phyloP scores from a whole-genome alignment of 2,888 invertebrate species.

The Rotaria magnacalcarata region DNA sequence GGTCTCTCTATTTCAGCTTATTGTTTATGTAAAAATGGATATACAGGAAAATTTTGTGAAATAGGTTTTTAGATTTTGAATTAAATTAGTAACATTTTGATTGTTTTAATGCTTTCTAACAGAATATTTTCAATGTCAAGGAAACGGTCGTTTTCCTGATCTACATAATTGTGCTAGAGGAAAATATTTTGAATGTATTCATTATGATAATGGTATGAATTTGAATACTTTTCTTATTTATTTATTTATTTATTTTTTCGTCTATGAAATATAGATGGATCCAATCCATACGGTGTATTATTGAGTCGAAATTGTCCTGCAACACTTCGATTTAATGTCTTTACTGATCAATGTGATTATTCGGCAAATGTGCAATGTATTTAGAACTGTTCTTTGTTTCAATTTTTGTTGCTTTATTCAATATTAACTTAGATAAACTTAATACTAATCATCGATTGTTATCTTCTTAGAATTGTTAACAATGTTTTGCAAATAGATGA shows the following conservation, averaged over 20 bases:
- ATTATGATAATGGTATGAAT: not conserved
- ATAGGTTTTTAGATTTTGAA: not conserved
- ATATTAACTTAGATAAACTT: too few relatives aligned
- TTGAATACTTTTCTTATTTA: not conserved
- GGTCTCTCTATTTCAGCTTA: not conserved
- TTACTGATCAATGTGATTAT: not conserved
- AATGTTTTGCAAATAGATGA: too few relatives aligned
- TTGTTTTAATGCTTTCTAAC: too few relatives aligned
- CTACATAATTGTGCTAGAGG: not conserved
- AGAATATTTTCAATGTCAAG: not conserved
- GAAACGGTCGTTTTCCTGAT: not conserved
- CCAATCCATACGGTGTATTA: not conserved
- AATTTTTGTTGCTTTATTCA: too few relatives aligned
- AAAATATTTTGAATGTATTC: constrained; percentile 26
- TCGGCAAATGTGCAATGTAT: not conserved
- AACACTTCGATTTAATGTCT: not conserved
- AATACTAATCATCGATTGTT: too few relatives aligned
- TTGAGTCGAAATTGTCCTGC: not conserved
- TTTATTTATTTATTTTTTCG: too few relatives aligned
- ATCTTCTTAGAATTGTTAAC: too few relatives aligned
- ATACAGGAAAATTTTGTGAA: constrained; percentile 19
- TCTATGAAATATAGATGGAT: not conserved
- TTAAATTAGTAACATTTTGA: too few relatives aligned
- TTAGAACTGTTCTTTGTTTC: too few relatives aligned
- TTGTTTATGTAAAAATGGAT: not conserved